These are phyloP conservation scores for Amblyjoppa fuscipennis DNA, from an alignment of 2,888 invertebrate species.

Conservation along the genomic window DNA sequence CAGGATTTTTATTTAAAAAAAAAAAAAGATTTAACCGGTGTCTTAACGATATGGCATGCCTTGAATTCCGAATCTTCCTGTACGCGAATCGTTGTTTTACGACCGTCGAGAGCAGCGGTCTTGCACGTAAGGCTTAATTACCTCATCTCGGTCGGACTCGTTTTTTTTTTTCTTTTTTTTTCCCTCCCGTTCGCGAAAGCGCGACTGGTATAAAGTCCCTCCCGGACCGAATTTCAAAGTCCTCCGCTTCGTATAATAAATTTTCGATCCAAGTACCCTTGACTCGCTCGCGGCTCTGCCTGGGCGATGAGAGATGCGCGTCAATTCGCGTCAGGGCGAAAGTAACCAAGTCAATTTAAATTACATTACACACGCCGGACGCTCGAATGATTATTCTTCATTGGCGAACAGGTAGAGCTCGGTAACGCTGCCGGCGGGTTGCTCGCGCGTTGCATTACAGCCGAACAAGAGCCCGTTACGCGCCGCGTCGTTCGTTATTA, in stretches of 20 bases:
- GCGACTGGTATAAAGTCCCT: slow-evolving; percentile 37
- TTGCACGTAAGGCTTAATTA: slow-evolving; percentile 79
- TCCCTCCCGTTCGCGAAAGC: background rate
- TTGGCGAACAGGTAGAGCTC: slow-evolving; percentile 54
- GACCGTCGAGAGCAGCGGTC: slow-evolving; percentile 57
- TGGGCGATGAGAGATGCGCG: slow-evolving; percentile 48
- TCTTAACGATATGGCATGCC: background rate
- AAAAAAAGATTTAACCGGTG: background rate
- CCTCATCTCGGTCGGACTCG: slow-evolving; percentile 73
- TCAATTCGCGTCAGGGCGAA: slow-evolving; percentile 66
- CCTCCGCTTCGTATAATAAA: slow-evolving; percentile 51
- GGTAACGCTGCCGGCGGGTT: background rate
- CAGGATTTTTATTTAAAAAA: background rate
- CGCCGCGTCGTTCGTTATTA: slow-evolving; percentile 60
- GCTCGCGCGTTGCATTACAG: background rate
- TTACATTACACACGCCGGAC: slow-evolving; percentile 66
- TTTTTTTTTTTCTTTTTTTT: slow-evolving; percentile 35
- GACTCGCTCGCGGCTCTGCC: slow-evolving; percentile 35
- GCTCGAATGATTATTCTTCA: slow-evolving; percentile 68
- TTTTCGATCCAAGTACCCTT: slow-evolving; percentile 60
- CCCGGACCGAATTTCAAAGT: slow-evolving; percentile 38
- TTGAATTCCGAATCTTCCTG: slow-evolving; percentile 40
- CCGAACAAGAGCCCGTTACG: slow-evolving; percentile 16
- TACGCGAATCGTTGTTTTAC: slow-evolving; percentile 71
- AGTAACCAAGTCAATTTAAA: slow-evolving; percentile 68